Evolutionary conservation across 2,113 vertebrate species (phyloP), one percentile per base, ranked within the genome.

Genomic region (Talpa occidentalis): DNA sequence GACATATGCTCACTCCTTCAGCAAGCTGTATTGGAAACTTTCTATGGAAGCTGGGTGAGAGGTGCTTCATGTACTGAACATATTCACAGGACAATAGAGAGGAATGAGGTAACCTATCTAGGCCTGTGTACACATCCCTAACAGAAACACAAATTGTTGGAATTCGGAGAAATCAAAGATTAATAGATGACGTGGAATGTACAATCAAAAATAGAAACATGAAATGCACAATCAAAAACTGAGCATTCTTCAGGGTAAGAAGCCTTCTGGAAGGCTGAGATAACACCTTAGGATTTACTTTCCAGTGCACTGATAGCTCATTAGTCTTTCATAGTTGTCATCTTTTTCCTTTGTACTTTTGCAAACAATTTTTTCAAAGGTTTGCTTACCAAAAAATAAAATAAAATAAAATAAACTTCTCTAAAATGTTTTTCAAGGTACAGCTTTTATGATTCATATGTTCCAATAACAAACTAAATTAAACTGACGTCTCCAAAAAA

Each of bases 381-480:
- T 87, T 94, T 96, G 54, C 21, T 67, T 95, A 76, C 60, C 94
- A 7, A 84, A 73, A 77, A n/a, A n/a, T n/a, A n/a, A n/a, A n/a
- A n/a, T n/a, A n/a, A n/a, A n/a, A n/a, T n/a, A n/a, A 85, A 77
- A 62, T 52, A 88, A 79, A 44, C n/a, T 30, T 87, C 21, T 93
- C 40, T 94, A 77, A 93, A 90, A 88, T 67, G 26, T n/a, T 59
- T 91, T 94, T 83, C 76, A 93, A 87, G 60, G 17, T 79, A 35
- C 24, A 76, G 60, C 84, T 93, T 95, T 93, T 94, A 78, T 95
- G 40, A 85, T 77, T 96, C 30, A 28, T 37, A 28, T 40, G 26
- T 81, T 85, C 72, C 26, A 90, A 28, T 64, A 73, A 59, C 40
- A 96, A 94, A 92, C 44, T 82, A 83, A 94, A 88, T 90, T 85